Evolutionary conservation across 1,140 invertebrate genomes (phyloP).

Genomic region (Radopholus similis): DNA sequence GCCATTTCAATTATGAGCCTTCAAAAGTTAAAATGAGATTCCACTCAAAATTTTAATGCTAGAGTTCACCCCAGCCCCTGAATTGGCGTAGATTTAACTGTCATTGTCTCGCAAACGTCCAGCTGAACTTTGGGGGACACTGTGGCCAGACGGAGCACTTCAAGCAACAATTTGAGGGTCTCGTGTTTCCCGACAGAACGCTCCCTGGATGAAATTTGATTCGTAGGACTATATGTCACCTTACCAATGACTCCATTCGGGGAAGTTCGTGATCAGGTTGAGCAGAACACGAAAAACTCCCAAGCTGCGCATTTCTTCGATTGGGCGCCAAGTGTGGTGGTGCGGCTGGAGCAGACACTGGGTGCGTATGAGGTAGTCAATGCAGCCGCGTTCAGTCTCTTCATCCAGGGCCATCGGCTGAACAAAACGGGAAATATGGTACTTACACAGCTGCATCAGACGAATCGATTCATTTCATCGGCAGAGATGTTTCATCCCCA

Average conservation of each 20-base stretch:
- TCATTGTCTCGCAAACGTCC: conserved; percentile 37
- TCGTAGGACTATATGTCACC: too few species aligned
- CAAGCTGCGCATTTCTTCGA: conserved; percentile 25
- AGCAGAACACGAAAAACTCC: conserved; percentile 24
- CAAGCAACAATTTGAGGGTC: conserved; percentile 27
- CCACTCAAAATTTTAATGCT: conserved; percentile 1
- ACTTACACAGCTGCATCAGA: too few species aligned
- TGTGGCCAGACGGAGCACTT: conserved; percentile 34
- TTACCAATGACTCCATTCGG: conserved; percentile 11
- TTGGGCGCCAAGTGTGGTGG: conserved; percentile 32
- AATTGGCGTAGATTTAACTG: conserved; percentile 19
- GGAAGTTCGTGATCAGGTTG: conserved; percentile 24
- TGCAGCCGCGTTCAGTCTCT: conserved; percentile 24
- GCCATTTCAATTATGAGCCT: conserved; percentile 36
- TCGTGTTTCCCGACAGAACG: conserved; percentile 19
- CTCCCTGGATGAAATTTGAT: too few species aligned
- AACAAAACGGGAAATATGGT: not conserved
- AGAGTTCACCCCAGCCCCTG: conserved; percentile 24
- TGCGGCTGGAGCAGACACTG: conserved; percentile 24
- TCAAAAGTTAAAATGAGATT: conserved; percentile 12
- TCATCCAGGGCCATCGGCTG: conserved; percentile 26
- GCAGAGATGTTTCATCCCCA: too few species aligned
- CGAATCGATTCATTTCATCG: too few species aligned
- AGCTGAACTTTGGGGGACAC: conserved; percentile 41
- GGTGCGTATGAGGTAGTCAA: conserved; percentile 19